phyloP scores from a whole-genome alignment of 1,140 invertebrate genomes.

The Ceratina japonica region DNA sequence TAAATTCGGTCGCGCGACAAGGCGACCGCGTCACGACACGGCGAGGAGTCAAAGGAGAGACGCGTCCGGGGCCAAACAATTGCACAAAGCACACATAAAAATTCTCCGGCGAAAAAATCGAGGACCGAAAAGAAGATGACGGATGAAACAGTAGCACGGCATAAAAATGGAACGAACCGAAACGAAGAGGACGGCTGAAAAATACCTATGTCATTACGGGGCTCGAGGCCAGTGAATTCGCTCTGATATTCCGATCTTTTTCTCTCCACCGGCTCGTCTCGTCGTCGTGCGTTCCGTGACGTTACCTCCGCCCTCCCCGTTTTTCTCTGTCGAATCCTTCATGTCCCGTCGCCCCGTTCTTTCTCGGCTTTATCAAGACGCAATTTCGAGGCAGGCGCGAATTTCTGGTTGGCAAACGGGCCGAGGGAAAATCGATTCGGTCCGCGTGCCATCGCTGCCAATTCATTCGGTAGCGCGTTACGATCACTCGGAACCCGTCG shows the following conservation, averaged over 20 bases:
- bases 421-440: constrained; percentile 41
- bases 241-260: constrained; percentile 21
- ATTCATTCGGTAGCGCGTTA: constrained; percentile 32
- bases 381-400: constrained; percentile 29
- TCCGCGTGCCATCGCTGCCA: constrained; percentile 36
- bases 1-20: constrained; percentile 37
- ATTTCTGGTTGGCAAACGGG: constrained; percentile 20
- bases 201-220: constrained; percentile 46
- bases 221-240: not conserved
- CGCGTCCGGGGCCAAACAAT: constrained; percentile 13
- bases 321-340: constrained; percentile 20
- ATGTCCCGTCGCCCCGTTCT: constrained; percentile 2
- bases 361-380: constrained; percentile 36
- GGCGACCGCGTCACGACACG: constrained; percentile 12
- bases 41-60: not conserved
- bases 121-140: not conserved
- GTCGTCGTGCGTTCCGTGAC: constrained; percentile 3
- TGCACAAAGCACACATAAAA: not conserved
- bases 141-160: constrained; percentile 10
- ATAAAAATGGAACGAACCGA: constrained; percentile 18
- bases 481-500: constrained; percentile 4
- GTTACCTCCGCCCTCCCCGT: not conserved
- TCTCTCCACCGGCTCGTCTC: not conserved
- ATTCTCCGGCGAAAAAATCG: not conserved
- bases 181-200: constrained; percentile 37